These are phyloP conservation scores for Pogonognathellus flavescens DNA, from an alignment of 1,140 invertebrate genomes.

Conservation along the genomic window DNA sequence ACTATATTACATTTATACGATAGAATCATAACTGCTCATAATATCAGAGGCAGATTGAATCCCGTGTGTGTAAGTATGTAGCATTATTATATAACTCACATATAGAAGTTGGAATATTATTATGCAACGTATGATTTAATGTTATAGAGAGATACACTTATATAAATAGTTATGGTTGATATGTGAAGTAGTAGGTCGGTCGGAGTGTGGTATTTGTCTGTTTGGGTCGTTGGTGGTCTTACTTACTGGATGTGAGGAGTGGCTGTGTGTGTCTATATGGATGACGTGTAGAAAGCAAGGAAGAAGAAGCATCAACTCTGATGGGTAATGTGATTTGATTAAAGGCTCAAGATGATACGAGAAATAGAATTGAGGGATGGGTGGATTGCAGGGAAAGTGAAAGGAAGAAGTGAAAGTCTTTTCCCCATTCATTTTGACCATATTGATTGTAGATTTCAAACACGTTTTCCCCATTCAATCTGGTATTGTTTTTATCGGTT, in stretches of 20 bases:
- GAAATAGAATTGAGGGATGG: conserved; percentile 49
- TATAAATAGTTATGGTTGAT: no score
- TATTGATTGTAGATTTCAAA: conserved; percentile 64
- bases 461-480: conserved; percentile 62
- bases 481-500: conserved; percentile 60
- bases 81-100: no score
- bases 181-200: background rate
- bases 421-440: conserved; percentile 42
- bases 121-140: no score
- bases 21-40: no score
- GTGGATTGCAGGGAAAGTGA: conserved; percentile 53
- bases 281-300: conserved; percentile 44
- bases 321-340: conserved; percentile 59
- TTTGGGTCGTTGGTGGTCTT: background rate
- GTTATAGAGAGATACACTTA: no score
- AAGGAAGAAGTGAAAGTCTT: conserved; percentile 50
- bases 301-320: conserved; percentile 45
- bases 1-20: no score
- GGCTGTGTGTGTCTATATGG: background rate
- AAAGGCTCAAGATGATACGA: conserved; percentile 48
- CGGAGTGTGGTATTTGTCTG: background rate
- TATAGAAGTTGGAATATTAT: no score
- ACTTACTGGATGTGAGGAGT: background rate
- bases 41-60: no score
- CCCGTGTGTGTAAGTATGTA: no score